These are phyloP conservation scores for Bombus polaris DNA, from an alignment of 1,140 invertebrate genomes.

Conservation along the genomic window DNA sequence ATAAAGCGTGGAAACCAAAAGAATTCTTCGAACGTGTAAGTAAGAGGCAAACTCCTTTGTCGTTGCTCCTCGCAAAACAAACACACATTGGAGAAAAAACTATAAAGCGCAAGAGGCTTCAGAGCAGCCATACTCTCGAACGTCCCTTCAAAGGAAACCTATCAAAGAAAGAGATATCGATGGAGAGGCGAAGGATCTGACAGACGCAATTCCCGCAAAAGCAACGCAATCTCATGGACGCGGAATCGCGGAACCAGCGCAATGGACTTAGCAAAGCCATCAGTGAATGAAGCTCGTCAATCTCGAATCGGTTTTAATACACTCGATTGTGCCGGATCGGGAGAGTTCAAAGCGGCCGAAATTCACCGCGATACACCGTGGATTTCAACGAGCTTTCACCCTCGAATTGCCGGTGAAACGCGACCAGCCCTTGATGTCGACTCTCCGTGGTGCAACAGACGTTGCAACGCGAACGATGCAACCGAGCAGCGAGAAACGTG, in stretches of 20 bases:
- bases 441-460: slow-evolving; percentile 8
- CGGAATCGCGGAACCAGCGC: not conserved
- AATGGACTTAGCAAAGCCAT: slow-evolving; percentile 12
- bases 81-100: not conserved
- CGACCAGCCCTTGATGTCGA: not conserved
- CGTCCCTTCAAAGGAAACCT: not conserved
- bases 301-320: not conserved
- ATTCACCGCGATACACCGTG: slow-evolving; percentile 7
- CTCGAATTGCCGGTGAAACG: not conserved
- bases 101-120: not conserved
- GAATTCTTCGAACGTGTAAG: not conserved
- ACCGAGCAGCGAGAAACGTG: too few species aligned
- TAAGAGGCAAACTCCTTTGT: not conserved
- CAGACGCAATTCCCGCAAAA: not conserved
- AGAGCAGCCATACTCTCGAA: not conserved
- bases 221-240: not conserved
- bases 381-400: not conserved
- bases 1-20: not conserved
- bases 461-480: not conserved
- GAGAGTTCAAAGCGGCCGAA: not conserved
- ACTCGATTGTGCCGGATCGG: slow-evolving; percentile 4
- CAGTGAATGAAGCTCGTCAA: not conserved
- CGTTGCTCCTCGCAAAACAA: not conserved
- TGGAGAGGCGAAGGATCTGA: not conserved
- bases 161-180: not conserved